These are phyloP conservation scores for Nomada ruficornis DNA, from an alignment of 2,888 invertebrate species.

Conservation along the genomic window DNA sequence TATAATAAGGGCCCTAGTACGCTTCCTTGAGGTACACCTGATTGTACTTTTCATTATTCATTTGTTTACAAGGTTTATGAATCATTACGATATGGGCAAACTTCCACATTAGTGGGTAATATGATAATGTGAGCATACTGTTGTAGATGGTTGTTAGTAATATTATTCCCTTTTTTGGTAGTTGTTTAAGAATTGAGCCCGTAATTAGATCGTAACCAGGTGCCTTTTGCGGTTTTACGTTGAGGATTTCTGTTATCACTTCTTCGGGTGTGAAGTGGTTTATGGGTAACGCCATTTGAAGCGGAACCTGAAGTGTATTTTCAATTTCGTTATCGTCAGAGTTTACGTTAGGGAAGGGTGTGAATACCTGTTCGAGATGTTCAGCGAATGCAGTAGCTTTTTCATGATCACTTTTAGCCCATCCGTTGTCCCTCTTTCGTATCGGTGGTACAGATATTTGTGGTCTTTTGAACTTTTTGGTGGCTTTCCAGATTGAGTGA, in stretches of 20 bases:
- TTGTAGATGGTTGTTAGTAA: neutral
- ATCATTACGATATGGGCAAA: neutral
- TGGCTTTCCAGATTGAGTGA: conserved; percentile 11
- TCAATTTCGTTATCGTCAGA: neutral
- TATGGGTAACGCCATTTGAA: neutral
- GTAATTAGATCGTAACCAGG: neutral
- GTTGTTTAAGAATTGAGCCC: neutral
- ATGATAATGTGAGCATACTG: neutral
- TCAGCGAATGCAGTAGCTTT: neutral
- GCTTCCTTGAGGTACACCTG: too few species aligned
- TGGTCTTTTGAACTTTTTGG: conserved; percentile 17
- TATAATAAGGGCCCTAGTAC: too few species aligned
- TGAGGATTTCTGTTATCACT: neutral
- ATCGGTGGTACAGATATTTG: neutral
- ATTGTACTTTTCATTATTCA: too few species aligned
- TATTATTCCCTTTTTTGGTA: neutral
- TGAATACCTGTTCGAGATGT: neutral
- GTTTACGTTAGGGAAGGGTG: neutral
- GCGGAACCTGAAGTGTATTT: neutral
- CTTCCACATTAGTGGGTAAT: neutral
- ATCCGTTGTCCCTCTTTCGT: neutral
- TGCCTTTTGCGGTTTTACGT: neutral
- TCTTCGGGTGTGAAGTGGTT: neutral
- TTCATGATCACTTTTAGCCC: conserved; percentile 6
- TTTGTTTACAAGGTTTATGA: too few species aligned